Conservation (phyloP, 2,888 invertebrate genomes). For the Linyphia triangularis region DNA sequence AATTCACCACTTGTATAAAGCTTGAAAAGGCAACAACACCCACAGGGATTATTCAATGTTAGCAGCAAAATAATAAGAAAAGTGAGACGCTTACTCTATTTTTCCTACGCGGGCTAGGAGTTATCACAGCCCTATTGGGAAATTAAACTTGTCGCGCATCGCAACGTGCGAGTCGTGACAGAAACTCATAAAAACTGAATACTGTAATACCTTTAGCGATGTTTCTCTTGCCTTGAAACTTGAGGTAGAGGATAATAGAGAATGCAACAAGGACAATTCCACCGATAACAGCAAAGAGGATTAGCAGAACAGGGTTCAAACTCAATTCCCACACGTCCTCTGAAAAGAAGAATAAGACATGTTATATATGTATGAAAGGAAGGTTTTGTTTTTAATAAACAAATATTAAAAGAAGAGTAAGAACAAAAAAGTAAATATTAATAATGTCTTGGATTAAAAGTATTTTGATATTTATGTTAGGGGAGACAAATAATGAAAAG, state of each 20-base stretch:
- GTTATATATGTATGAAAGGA: background rate
- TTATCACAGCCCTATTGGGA: slow-evolving; percentile 39
- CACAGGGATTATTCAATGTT: slow-evolving; percentile 16
- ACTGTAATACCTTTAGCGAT: slow-evolving; percentile 59
- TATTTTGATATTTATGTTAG: background rate
- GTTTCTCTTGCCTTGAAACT: slow-evolving; percentile 69
- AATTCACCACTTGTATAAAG: background rate
- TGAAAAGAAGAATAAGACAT: slow-evolving; percentile 39
- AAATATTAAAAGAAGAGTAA: background rate
- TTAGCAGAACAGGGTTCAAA: slow-evolving; percentile 70
- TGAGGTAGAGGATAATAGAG: slow-evolving; percentile 71
- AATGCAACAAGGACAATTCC: slow-evolving; percentile 74
- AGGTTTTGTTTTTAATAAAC: background rate
- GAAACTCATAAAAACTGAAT: slow-evolving; percentile 17
- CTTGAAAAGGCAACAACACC: slow-evolving; percentile 18
- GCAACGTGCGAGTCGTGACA: background rate
- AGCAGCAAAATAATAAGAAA: background rate
- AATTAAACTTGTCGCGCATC: slow-evolving; percentile 33
- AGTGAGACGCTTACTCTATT: background rate
- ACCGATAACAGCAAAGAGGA: slow-evolving; percentile 69
- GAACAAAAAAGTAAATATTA: slow-evolving; percentile 28
- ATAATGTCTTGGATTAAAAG: background rate
- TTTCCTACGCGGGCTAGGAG: background rate
- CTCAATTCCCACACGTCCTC: slow-evolving; percentile 77
- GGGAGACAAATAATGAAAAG: background rate